Evolutionary conservation across 2,888 invertebrate species (phyloP), one percentile per base, ranked within the genome.

Genomic region (Campaea margaritaria): DNA sequence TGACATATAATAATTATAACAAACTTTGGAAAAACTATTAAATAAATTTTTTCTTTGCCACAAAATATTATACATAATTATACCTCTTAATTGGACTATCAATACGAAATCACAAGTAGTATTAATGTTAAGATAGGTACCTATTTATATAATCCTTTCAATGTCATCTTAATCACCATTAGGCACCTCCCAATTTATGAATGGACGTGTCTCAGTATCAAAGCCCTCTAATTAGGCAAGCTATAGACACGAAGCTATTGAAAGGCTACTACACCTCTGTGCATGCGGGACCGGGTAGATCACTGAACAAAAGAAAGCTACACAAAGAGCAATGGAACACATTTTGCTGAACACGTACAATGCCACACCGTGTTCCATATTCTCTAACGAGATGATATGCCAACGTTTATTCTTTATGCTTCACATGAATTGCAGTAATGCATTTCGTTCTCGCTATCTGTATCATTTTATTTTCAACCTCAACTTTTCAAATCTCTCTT

Each of bases 251-350:
- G 62, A 58, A 63, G 67, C 70, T 70, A 76, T 76, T 74, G 78
- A 78, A 73, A 77, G 72, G 70, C 68, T 69, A 72, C 65, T 72
- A 65, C 69, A 70, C 69, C 65, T 66, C 53, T 49, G 62, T 68
- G 74, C 78, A 76, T 73, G 78, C 72, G 81, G 47, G 53, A 44
- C 47, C 42, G 51, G 81, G 81, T 82, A 85, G 86, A 86, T 87
- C 85, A 83, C 74, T 70, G 79, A 86, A 91, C 89, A 90, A 90
- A 90, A 88, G 87, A 76, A 76, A 76, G 72, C 83, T 69, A 81
- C 87, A 89, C 90, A 91, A 89, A 90, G 89, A 87, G 89, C 89
- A 89, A 86, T 87, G 85, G 78, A 83, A 86, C 86, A 86, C 87
- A 87, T 88, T 87, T 85, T 81, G 82, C 82, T 74, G 85, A 87